Percentiles rank a stretch among this genome's conserved stretches.
Conservation (phyloP, 2,113 vertebrate species). For the Turdus rufiventris region DNA sequence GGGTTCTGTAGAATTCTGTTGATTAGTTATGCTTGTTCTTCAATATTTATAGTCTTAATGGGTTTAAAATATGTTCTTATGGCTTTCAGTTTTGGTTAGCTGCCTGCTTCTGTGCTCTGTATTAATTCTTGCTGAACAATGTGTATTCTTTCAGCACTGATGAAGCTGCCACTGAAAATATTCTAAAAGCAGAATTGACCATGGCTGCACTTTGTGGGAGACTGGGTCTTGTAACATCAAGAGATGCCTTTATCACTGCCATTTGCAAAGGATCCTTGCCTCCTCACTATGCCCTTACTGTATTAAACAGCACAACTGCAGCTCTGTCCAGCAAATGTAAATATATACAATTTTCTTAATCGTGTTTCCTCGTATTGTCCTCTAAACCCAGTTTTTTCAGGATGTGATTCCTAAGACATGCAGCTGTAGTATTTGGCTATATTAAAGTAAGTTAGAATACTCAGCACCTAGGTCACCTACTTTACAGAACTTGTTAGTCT, state of each 20-base stretch:
- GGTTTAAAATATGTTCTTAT: not conserved
- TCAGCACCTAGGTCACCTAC: not conserved
- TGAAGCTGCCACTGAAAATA: constrained; percentile 96
- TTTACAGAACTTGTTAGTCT: not conserved
- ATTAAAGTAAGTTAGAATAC: not conserved
- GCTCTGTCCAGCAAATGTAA: constrained; percentile 90
- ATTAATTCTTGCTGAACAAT: constrained; percentile 1
- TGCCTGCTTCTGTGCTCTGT: not conserved
- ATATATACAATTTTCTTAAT: not conserved
- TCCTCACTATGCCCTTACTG: constrained; percentile 94
- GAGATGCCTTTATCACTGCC: constrained; percentile 97
- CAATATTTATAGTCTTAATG: not conserved
- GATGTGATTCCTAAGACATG: not conserved
- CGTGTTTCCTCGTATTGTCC: not conserved
- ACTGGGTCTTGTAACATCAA: constrained; percentile 90
- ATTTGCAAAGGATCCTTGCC: constrained; percentile 98
- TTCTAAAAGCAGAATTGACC: constrained; percentile 94
- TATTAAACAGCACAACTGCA: constrained; percentile 82
- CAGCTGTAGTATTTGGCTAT: not conserved
- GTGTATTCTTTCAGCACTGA: constrained; percentile 83
- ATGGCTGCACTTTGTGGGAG: constrained; percentile 95
- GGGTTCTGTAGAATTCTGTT: not conserved
- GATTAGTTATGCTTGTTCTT: not conserved
- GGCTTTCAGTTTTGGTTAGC: not conserved
- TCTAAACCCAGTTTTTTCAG: not conserved